Evolutionary conservation across 2,888 invertebrate genomes (phyloP), one percentile per base, ranked within the genome.

Genomic region (Thecocarcelia acutangulata): DNA sequence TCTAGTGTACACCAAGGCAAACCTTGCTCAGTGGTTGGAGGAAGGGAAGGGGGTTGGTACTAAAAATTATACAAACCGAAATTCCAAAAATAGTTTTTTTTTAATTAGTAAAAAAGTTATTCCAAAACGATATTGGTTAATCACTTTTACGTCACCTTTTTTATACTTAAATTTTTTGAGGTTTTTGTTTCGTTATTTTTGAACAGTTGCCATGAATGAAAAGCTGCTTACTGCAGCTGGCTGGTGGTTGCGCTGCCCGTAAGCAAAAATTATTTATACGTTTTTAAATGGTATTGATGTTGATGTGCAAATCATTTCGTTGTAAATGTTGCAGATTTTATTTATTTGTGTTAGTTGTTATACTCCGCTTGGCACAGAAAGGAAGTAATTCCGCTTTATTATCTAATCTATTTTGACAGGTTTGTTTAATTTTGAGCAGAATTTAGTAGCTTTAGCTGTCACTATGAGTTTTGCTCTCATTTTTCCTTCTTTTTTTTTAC

Each of bases 361-460:
- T 15, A n/a, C 63, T 15, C 2, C 61, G 12, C 50, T 52, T 9
- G n/a, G 24, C 33, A 33, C 52, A 42, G 21, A 19, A 37, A 64
- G 54, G 46, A 54, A 64, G 63, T 37, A 21, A 19, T 54, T 21
- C 19, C n/a, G 52, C 17, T 72, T 64, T 50, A 24, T 68, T 77
- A 50, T 73, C 56, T 72, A 81, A 81, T 81, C 77, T 68, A 77
- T 81, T 81, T 81, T 81, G 81, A 81, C 81, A 81, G 81, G 68
- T 81, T 81, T 73, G 72, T 66, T 59, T 73, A 72, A 79, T 73
- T 79, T 79, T 73, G 66, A 79, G 59, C 54, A 59, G 59, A 79
- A 66, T 73, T 73, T 73, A 73, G 72, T 66, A 79, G 78, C 58
- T 64, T 59, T 19, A 59, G 66, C 46, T 79, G 78, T 73, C 78